Evolutionary conservation across 2,113 vertebrate genomes (phyloP).

Genomic region (Colistium nudipinnis): DNA sequence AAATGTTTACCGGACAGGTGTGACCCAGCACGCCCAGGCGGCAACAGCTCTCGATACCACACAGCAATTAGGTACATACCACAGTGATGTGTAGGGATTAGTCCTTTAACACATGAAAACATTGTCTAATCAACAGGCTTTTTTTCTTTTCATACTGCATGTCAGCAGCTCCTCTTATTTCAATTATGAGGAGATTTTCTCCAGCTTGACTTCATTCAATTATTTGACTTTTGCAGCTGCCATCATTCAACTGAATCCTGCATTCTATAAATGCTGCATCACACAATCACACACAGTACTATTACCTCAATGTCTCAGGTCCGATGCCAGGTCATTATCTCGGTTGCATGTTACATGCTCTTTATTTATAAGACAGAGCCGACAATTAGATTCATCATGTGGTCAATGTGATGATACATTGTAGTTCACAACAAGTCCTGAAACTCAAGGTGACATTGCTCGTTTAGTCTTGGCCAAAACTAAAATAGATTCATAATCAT

Average conservation of each 20-base stretch:
- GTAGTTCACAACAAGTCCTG: neutral
- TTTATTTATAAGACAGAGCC: neutral
- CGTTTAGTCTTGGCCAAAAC: neutral
- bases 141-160: neutral
- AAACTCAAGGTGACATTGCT: neutral
- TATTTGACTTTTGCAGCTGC: neutral
- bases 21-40: slow-evolving; percentile 3
- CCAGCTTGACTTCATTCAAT: neutral
- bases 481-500: no score
- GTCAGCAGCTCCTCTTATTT: neutral
- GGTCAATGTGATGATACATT: neutral
- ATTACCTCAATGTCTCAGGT: neutral
- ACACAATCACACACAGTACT: neutral
- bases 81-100: neutral
- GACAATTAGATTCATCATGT: neutral
- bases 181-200: neutral
- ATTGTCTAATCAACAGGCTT: neutral
- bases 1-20: slow-evolving; percentile 16
- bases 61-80: neutral
- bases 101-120: neutral
- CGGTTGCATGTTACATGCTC: neutral
- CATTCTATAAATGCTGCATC: neutral
- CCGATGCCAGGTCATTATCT: neutral
- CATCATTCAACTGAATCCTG: neutral
- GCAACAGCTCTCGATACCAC: neutral